Conservation (phyloP, 2,797 vertebrate species). For the Esox lucius region DNA sequence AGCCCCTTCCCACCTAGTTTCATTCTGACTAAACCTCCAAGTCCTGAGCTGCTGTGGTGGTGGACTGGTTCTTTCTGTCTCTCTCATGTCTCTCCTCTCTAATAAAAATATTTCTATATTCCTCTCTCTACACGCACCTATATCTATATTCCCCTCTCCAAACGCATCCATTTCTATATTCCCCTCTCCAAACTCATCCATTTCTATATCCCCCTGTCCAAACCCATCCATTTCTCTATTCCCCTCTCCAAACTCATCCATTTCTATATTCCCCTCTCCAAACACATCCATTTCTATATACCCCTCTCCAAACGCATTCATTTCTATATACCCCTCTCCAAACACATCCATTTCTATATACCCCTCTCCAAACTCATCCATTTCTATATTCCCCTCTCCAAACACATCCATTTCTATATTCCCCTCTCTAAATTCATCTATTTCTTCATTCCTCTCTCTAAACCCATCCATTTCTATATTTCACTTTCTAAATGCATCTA, state of each 20-base stretch:
- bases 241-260: neutral
- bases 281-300: neutral
- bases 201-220: neutral
- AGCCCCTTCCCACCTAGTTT: neutral
- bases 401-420: neutral
- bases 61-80: neutral
- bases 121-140: neutral
- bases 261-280: neutral
- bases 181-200: too few species aligned
- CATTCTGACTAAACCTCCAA: neutral
- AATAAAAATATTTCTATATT: neutral
- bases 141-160: neutral
- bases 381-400: neutral
- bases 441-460: neutral
- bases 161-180: neutral
- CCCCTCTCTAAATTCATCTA: too few species aligned
- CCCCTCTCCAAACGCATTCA: too few species aligned
- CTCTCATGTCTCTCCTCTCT: neutral
- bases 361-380: neutral
- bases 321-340: neutral
- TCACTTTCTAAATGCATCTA: too few species aligned
- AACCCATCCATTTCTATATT: neutral
- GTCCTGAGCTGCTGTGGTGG: neutral
- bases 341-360: neutral
- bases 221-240: neutral